Base-by-base conservation (phyloP, 1,140 invertebrate genomes). In the Nasonia giraulti region DNA sequence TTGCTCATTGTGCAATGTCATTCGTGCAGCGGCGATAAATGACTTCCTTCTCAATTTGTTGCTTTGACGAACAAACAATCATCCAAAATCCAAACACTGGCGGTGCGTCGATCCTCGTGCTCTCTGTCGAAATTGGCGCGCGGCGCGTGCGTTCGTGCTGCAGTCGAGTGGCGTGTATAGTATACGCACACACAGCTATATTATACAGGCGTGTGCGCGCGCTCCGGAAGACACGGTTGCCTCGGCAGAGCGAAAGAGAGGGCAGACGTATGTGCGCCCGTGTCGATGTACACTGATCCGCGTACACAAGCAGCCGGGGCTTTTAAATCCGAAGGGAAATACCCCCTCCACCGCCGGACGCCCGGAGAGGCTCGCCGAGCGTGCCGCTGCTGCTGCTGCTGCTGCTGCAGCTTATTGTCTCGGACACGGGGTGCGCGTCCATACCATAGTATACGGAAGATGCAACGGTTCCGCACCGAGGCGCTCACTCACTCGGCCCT, bases 281-380 rank as follows among this genome's bases (percentile, higher is more conserved):
- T 44, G 47, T 33, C 50, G 77, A 55, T 68, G 83, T 75, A 68
- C 23, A 85, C 84, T 85, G 84, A 44, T 66, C 75, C 74, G 76
- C 75, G 44, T 66, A n/a, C 68, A 37, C 85, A 40, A 23, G 23
- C 75, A 27, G 66, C 31, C 74, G 68, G n/a, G 23, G 75, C 85
- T 86, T 86, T 86, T 86, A 86, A 85, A 82, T 85, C 80, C 55
- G n/a, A 82, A 76, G 74, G 80, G 80, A 83, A 82, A 82, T 85
- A 31, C 55, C 73, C 50, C 76, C 62, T 40, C 68, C 71, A 23
- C 62, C 69, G 14, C 14, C 69, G 12, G 11, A 2, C 31, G 44
- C 20, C 44, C 44, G 37, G 47, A 14, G 55, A 62, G 23, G 47
- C 27, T n/a, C 37, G 20, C 79, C 55, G 50, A 14, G 55, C 33